These are phyloP conservation scores for Astur gentilis DNA, from an alignment of 2,113 vertebrate genomes.

Conservation along the genomic window DNA sequence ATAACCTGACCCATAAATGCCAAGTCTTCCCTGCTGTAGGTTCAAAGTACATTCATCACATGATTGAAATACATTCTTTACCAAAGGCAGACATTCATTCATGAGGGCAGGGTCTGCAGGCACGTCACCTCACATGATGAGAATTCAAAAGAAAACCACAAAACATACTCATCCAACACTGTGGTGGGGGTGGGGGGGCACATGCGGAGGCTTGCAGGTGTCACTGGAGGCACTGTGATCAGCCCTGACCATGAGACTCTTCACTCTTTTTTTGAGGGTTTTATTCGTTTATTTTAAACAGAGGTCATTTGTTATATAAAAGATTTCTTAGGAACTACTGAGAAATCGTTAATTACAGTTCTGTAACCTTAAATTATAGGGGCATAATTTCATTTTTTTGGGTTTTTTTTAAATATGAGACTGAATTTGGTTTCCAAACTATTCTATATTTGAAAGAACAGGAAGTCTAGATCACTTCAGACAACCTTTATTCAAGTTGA, in stretches of 20 bases:
- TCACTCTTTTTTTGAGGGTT: background rate
- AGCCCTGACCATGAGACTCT: background rate
- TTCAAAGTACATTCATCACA: background rate
- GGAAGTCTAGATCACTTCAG: background rate
- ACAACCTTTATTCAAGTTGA: background rate
- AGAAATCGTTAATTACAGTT: background rate
- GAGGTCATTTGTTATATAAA: background rate
- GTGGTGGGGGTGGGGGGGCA: too few relatives aligned
- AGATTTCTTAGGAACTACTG: background rate
- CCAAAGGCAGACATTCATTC: background rate
- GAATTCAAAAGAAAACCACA: background rate
- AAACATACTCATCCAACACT: background rate
- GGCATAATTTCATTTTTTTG: background rate
- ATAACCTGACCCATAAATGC: background rate
- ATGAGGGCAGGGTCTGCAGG: background rate
- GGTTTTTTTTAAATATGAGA: background rate
- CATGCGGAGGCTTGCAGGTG: background rate
- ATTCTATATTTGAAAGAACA: background rate
- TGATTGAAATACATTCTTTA: fast-evolving
- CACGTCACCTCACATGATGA: background rate
- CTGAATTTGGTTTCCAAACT: background rate
- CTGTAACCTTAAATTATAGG: background rate
- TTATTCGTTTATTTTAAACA: background rate
- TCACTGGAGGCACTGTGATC: background rate
- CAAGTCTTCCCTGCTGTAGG: too few relatives aligned